phyloP scores from a whole-genome alignment of 2,113 vertebrate species.

The Raja brachyura region DNA sequence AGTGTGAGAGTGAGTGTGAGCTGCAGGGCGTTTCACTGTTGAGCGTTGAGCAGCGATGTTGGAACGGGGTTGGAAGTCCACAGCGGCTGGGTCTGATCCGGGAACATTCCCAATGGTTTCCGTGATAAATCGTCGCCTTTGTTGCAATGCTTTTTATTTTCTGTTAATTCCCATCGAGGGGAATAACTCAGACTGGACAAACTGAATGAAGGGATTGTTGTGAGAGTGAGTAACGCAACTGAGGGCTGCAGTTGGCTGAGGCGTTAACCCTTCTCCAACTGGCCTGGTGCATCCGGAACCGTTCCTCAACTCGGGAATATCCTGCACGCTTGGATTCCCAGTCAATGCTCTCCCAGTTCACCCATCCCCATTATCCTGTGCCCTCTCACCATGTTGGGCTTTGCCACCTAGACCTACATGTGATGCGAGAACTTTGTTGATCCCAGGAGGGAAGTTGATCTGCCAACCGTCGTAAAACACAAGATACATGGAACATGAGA shows the following conservation, averaged over 20 bases:
- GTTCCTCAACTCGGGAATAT: background rate
- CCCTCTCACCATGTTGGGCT: no score
- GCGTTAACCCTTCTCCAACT: background rate
- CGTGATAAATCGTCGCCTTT: background rate
- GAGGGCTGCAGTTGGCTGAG: background rate
- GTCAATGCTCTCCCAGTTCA: no score
- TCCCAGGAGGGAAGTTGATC: no score
- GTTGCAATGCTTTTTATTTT: background rate
- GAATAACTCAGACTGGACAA: background rate
- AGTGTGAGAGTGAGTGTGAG: no score
- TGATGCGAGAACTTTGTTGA: no score
- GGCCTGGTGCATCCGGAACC: background rate
- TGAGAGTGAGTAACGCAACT: background rate
- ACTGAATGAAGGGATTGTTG: conserved; percentile 15
- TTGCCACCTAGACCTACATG: no score
- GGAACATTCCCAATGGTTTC: background rate
- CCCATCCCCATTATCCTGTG: no score
- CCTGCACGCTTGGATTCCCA: background rate
- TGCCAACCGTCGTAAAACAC: no score
- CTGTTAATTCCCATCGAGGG: background rate
- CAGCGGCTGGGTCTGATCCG: background rate
- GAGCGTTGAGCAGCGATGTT: background rate
- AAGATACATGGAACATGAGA: no score
- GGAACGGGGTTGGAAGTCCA: background rate
- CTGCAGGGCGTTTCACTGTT: background rate